Percentiles rank a stretch among this genome's conserved stretches.
Conservation (phyloP, 2,888 invertebrate species). For the Clivina fossor region DNA sequence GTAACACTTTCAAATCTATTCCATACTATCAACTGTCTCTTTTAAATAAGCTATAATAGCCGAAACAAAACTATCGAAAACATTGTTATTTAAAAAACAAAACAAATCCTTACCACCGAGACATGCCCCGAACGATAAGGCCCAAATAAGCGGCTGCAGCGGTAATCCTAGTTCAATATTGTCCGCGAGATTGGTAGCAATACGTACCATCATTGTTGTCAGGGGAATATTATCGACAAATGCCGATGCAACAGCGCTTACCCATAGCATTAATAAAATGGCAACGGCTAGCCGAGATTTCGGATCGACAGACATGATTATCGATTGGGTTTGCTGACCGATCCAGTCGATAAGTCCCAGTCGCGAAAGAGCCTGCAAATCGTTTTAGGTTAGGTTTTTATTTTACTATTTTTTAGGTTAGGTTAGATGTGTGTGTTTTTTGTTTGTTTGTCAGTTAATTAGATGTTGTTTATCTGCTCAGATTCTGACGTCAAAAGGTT, state of each 20-base stretch:
- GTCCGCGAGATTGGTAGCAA: constrained; percentile 71
- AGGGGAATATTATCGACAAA: constrained; percentile 92
- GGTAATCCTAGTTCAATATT: constrained; percentile 72
- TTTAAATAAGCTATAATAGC: too few species aligned
- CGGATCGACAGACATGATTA: constrained; percentile 69
- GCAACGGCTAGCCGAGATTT: constrained; percentile 71
- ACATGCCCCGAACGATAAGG: constrained; percentile 87
- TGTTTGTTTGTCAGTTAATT: too few species aligned
- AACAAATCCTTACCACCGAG: constrained; percentile 73
- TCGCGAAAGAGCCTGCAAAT: constrained; percentile 76
- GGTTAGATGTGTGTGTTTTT: too few species aligned
- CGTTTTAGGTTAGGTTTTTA: too few species aligned
- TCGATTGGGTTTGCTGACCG: constrained; percentile 69
- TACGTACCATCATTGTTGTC: constrained; percentile 89
- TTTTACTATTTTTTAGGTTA: too few species aligned
- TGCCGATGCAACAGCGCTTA: constrained; percentile 82
- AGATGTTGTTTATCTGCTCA: too few species aligned
- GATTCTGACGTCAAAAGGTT: too few species aligned
- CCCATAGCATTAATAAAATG: constrained; percentile 80
- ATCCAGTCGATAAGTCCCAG: constrained; percentile 82
- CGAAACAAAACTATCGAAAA: too few species aligned
- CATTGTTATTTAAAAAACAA: too few species aligned
- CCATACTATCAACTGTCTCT: too few species aligned
- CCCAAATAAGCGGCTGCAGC: constrained; percentile 81
- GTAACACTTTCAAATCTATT: too few species aligned